A percentile compares a stretch with the other conserved stretches of the same genome.
Conservation (phyloP, 2,797 vertebrate genomes). For the Petrocephalus schoutedeni region DNA sequence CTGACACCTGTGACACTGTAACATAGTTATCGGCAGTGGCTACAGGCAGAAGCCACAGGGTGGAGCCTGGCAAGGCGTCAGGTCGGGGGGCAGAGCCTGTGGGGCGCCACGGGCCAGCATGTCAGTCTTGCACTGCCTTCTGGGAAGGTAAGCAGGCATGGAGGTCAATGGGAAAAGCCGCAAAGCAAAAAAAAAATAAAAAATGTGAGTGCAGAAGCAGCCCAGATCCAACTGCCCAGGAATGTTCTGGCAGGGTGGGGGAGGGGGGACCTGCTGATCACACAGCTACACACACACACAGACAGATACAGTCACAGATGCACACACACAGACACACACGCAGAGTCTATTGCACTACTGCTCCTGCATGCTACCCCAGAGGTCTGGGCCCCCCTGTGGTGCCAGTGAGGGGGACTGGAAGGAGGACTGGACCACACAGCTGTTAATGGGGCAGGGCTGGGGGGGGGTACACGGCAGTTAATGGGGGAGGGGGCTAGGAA, state of each 20-base stretch:
- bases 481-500: neutral
- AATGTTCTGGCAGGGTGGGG: slow-evolving; percentile 38
- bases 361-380: too few species aligned
- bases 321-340: neutral
- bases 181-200: neutral
- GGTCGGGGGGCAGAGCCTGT: neutral
- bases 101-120: neutral
- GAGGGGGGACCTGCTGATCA: slow-evolving; percentile 34
- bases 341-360: neutral
- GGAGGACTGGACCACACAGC: neutral
- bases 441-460: neutral
- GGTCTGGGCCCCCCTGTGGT: neutral
- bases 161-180: neutral
- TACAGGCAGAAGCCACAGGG: neutral
- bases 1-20: slow-evolving; percentile 25
- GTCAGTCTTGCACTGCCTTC: neutral
- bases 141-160: neutral
- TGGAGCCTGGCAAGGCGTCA: neutral
- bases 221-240: slow-evolving; percentile 38
- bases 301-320: neutral
- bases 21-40: neutral
- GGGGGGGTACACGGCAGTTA: neutral
- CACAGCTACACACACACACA: slow-evolving; percentile 23
- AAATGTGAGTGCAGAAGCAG: slow-evolving; percentile 17
- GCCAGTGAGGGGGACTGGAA: neutral